phyloP scores from a whole-genome alignment of 37 sponge, comb jelly and placozoan genomes.

The Cliona cf. orientalis region DNA sequence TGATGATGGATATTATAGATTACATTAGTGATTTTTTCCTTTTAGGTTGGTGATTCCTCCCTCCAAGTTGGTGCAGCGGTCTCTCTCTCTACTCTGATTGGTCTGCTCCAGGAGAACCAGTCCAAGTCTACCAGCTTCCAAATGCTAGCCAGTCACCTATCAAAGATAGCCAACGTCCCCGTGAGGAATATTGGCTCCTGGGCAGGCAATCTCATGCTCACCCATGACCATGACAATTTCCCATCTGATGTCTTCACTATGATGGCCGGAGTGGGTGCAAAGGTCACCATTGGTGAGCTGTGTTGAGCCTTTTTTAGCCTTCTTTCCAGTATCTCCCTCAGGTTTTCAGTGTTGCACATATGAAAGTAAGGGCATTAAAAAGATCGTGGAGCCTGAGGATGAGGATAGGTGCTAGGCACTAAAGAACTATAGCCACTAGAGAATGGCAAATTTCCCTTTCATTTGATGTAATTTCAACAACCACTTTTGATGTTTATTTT shows the following conservation, averaged over 20 bases:
- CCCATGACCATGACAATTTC: slow-evolving; percentile 71
- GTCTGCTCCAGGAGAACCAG: slow-evolving; percentile 45
- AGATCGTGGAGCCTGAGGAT: too few species aligned
- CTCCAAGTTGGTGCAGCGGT: slow-evolving; percentile 68
- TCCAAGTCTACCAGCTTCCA: slow-evolving; percentile 35
- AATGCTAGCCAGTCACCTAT: slow-evolving; percentile 53
- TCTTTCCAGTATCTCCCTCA: too few species aligned
- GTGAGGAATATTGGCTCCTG: slow-evolving; percentile 78
- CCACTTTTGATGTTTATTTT: too few species aligned
- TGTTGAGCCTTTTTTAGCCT: too few species aligned
- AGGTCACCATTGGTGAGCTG: slow-evolving; percentile 62
- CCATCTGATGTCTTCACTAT: slow-evolving; percentile 84
- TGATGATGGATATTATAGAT: background rate
- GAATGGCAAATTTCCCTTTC: too few species aligned
- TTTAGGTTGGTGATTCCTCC: slow-evolving; percentile 29
- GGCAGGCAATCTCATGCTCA: slow-evolving; percentile 77
- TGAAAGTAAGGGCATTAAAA: too few species aligned
- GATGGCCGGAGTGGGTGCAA: slow-evolving; percentile 70
- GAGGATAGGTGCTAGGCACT: too few species aligned
- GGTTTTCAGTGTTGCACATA: too few species aligned
- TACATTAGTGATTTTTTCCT: background rate
- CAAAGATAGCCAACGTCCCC: slow-evolving; percentile 62
- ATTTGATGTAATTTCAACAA: too few species aligned
- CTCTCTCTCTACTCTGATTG: slow-evolving; percentile 46
- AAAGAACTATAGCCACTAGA: too few species aligned